Evolutionary conservation across 2,113 vertebrate species (phyloP).

Genomic region (Morone chrysops): DNA sequence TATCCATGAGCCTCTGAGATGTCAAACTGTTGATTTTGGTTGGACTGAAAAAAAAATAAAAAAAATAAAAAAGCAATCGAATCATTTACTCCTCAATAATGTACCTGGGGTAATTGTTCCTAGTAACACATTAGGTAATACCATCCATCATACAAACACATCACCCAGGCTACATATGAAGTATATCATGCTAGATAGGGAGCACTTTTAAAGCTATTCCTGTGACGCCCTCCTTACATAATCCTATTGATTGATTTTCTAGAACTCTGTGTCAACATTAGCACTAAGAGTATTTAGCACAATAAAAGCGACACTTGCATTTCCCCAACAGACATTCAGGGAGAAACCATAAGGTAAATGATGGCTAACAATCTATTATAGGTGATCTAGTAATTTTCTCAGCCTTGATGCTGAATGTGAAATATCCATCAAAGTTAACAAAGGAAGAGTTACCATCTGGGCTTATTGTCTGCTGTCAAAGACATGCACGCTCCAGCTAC

Average conservation of each 20-base stretch:
- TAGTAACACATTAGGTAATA: constrained; percentile 2
- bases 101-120: neutral
- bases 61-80: neutral
- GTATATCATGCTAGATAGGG: neutral
- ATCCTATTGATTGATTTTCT: constrained; percentile 39
- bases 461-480: constrained; percentile 76
- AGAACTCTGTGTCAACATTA: constrained; percentile 14
- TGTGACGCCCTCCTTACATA: constrained; percentile 28
- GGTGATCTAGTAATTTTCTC: constrained; percentile 60
- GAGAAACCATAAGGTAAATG: constrained; percentile 46
- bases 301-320: constrained; percentile 24
- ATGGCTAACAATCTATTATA: constrained; percentile 52
- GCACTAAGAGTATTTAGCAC: constrained; percentile 24
- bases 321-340: constrained; percentile 17
- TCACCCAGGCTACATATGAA: neutral
- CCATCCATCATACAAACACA: constrained; percentile 22
- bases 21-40: neutral
- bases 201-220: constrained; percentile 22
- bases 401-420: constrained; percentile 59
- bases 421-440: constrained; percentile 79
- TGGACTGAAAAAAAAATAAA: no score
- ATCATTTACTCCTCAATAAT: constrained; percentile 10
- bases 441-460: constrained; percentile 75
- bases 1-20: neutral
- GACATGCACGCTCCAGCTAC: constrained; percentile 65